phyloP scores from a whole-genome alignment of 2,888 invertebrate species.

The Lycophotia porphyrea region DNA sequence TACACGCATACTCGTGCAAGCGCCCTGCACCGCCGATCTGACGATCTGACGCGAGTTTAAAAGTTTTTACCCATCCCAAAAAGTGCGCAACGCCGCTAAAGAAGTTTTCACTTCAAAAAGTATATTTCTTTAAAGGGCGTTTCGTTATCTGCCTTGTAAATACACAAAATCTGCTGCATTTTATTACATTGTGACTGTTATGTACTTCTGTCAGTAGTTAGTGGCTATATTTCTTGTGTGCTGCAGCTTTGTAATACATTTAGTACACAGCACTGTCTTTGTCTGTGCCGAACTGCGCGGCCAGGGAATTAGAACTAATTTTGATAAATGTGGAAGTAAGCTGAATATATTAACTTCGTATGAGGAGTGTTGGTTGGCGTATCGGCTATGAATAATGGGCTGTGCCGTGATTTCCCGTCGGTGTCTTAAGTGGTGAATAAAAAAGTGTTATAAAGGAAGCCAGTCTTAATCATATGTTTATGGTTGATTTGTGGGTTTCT shows the following conservation, averaged over 20 bases:
- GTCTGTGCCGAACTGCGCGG: constrained; percentile 40
- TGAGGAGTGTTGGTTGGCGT: constrained; percentile 29
- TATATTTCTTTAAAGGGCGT: background rate
- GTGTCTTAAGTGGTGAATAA: constrained; percentile 34
- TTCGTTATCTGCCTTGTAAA: background rate
- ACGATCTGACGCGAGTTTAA: too few relatives aligned
- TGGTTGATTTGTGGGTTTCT: background rate
- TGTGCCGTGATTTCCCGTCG: constrained; percentile 41
- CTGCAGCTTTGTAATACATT: constrained; percentile 55
- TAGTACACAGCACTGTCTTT: constrained; percentile 52
- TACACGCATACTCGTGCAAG: too few relatives aligned
- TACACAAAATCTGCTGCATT: constrained; percentile 25
- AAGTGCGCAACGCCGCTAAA: too few relatives aligned
- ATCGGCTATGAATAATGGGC: constrained; percentile 51
- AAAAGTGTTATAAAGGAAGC: background rate
- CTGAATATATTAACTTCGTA: constrained; percentile 38
- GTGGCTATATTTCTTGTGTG: constrained; percentile 48
- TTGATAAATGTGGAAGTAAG: constrained; percentile 47
- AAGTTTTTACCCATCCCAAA: too few relatives aligned
- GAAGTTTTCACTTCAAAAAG: too few relatives aligned
- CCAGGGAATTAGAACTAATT: constrained; percentile 50
- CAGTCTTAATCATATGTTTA: constrained; percentile 26
- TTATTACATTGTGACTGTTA: background rate
- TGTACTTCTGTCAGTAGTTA: constrained; percentile 40
- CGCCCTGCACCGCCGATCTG: too few relatives aligned